Base-by-base conservation (phyloP, 30 jellyfish, hydroid and myxozoan genomes). In the Clytia hemisphaerica region DNA sequence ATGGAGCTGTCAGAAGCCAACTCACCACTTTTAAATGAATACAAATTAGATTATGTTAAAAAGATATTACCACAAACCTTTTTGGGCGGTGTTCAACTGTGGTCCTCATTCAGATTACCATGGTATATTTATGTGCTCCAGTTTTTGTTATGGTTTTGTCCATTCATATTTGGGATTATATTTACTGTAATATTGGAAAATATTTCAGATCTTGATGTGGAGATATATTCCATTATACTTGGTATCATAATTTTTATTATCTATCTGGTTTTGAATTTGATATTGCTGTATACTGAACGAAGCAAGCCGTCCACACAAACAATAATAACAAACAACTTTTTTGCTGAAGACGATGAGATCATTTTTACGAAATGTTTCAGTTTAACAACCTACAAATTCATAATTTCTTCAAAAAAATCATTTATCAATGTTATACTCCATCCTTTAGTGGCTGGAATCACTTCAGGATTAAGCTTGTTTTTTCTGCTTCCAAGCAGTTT, bases 21-120 rank as follows among this genome's bases (percentile, higher is more conserved):
- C 55, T 60, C 94, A 19, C 94, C 94, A 3, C 48, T 81, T 33
- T 55, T 81, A 29, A 81, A 81, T 61, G 74, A 72, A 9, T 81
- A 81, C 58, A 81, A 81, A 36, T 53, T 40, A 31, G 80, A 64
- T 15, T 81, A 71, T 57, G 65, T 81, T 50, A 26, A 22, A 18
- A 55, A 53, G 66, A 32, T 79, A 32, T 36, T 81, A 25, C 74
- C 81, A n/a, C 94, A 72, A 45, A 81, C 94, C 21, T 29, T 72
- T 44, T 60, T 66, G 37, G 94, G 94, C 9, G 94, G 94, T 24
- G 66, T 79, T 35, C 33, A 24, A 35, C 19, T 81, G 16, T 55
- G 67, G 35, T 15, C 40, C 10, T 76, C 76, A 24, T 22, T 26
- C 1, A n/a, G 34, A 1, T 21, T 72, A 4, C 94, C 94, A 3